phyloP scores from a whole-genome alignment of 2,797 vertebrate species.

The Dendrocincla fuliginosa region DNA sequence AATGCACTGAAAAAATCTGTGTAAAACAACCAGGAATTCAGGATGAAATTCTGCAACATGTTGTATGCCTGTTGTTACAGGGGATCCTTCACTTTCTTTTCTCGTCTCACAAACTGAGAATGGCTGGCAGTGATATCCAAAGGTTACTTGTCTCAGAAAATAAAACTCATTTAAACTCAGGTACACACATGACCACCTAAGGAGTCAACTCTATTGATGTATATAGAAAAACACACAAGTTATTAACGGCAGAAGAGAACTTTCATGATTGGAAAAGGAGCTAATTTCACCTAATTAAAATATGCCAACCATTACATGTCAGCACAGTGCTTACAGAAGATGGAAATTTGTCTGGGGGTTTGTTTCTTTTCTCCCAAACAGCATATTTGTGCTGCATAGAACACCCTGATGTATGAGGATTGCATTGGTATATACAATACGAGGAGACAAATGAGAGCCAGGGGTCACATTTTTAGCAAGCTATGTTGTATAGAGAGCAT shows the following conservation, averaged over 20 bases:
- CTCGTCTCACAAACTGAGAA: neutral
- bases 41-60: neutral
- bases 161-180: neutral
- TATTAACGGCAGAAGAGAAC: neutral
- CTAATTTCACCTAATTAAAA: neutral
- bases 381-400: neutral
- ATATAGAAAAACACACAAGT: neutral
- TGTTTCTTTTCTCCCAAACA: neutral
- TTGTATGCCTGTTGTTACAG: neutral
- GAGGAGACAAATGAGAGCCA: conserved; percentile 50
- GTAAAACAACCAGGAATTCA: neutral
- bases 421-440: conserved; percentile 27
- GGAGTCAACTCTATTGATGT: neutral
- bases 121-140: neutral
- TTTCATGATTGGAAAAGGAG: neutral
- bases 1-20: neutral
- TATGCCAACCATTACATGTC: neutral
- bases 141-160: neutral
- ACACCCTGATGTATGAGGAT: neutral
- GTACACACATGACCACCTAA: neutral
- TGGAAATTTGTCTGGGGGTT: neutral
- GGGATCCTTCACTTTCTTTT: neutral
- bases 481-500: conserved; percentile 4
- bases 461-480: conserved; percentile 33
- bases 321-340: neutral